Base-by-base conservation (phyloP, 2,113 vertebrate genomes). In the Elachura formosa region DNA sequence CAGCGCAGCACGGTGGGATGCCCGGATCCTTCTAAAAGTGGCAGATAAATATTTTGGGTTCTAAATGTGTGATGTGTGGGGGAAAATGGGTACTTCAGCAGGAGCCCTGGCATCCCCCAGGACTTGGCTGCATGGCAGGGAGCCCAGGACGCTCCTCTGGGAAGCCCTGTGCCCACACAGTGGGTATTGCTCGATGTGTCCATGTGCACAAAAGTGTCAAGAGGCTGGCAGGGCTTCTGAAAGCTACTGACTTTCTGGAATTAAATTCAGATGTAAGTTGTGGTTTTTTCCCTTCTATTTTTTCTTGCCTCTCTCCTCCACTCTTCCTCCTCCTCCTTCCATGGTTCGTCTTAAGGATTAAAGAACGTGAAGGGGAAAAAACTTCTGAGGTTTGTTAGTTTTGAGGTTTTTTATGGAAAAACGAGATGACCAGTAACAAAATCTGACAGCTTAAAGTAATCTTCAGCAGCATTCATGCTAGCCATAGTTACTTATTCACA, bases 151-250 rank as follows among this genome's bases (percentile, higher is more conserved):
- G 55, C 54, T n/a, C 34, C 29, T 3, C 12, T 31, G 3, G 26
- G 8, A 8, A 61, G 48, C 54, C 11, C n/a, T 1, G 12, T 14
- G 52, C 8, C 16, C 45, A 2, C 24, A 6, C 1, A 0, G 10
- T 0, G 10, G 3, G 28, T 3, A 10, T 18, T 22, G 48, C 26
- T 55, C 55, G 66, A 12, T 34, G 14, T 55, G 10, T 29, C 16
- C 64, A 10, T 48, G n/a, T 58, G 40, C 33, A 33, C 23, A 13
- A 15, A 68, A 54, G 12, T 10, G 40, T 22, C 13, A 4, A 12
- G 24, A 51, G 41, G 31, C 77, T 46, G 34, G 28, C 22, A 38
- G 43, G 52, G 49, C 26, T 52, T 66, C 45, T 55, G 76, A 81
- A 77, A 49, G 45, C 52, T 75, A 3, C 12, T 14, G 11, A 23